Conservation (phyloP, 2,888 invertebrate species). For the Eremobia ochroleuca region DNA sequence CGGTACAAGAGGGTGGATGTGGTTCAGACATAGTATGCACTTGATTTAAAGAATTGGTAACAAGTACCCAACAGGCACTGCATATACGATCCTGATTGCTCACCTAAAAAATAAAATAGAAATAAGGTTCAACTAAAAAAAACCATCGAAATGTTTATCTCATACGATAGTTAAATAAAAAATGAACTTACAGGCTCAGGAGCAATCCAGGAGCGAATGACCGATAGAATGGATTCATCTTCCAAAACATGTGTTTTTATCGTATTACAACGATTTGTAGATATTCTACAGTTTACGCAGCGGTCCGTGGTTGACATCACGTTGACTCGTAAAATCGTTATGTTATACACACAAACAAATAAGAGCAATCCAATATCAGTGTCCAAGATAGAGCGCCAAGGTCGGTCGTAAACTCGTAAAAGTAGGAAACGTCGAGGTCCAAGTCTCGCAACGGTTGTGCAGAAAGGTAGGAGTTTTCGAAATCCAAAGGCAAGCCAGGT, state of each 20-base stretch:
- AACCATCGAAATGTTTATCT: too few species aligned
- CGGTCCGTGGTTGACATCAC: too few species aligned
- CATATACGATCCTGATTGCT: slow-evolving; percentile 1
- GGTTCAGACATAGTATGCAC: too few species aligned
- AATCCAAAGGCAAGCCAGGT: slow-evolving; percentile 1
- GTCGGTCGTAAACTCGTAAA: not conserved
- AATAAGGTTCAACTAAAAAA: not conserved
- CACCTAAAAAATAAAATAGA: not conserved
- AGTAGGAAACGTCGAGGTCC: not conserved
- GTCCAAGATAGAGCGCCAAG: not conserved
- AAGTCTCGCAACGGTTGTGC: too few species aligned
- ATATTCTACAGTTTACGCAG: too few species aligned
- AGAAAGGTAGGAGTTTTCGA: not conserved
- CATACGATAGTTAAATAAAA: too few species aligned
- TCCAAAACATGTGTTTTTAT: too few species aligned
- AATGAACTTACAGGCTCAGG: too few species aligned
- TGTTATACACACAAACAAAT: not conserved
- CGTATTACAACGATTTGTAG: too few species aligned
- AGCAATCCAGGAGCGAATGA: too few species aligned
- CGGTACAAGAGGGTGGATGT: too few species aligned
- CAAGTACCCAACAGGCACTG: slow-evolving; percentile 1
- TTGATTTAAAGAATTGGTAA: not conserved
- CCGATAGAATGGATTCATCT: too few species aligned
- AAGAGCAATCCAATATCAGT: not conserved
- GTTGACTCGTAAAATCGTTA: not conserved